These are phyloP conservation scores for Papilio protenor DNA, from an alignment of 2,888 invertebrate species.

Conservation along the genomic window DNA sequence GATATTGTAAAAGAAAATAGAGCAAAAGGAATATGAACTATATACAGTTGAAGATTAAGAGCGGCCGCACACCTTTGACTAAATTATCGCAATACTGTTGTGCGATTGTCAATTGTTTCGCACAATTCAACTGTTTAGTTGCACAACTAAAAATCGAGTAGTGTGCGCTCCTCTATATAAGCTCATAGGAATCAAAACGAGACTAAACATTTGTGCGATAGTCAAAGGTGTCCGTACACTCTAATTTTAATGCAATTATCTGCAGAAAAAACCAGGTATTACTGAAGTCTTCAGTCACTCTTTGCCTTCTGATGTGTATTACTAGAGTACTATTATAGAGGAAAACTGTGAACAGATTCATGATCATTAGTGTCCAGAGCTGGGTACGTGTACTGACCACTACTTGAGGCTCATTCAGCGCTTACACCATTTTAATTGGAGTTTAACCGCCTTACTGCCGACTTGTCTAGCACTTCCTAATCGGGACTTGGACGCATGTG, in stretches of 20 bases:
- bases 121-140: too few relatives aligned
- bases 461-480: conserved; percentile 4
- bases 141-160: too few relatives aligned
- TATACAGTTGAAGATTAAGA: background rate
- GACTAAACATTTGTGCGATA: too few relatives aligned
- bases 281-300: too few relatives aligned
- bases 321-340: background rate
- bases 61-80: too few relatives aligned
- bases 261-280: too few relatives aligned
- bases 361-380: conserved; percentile 11
- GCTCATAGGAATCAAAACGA: too few relatives aligned
- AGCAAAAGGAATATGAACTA: background rate
- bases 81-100: too few relatives aligned
- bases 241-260: background rate
- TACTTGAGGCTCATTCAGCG: conserved; percentile 23
- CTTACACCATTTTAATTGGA: conserved; percentile 29
- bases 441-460: background rate
- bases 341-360: background rate
- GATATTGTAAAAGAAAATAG: conserved; percentile 15
- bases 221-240: too few relatives aligned
- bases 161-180: too few relatives aligned
- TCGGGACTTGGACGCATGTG: conserved; percentile 14
- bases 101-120: too few relatives aligned
- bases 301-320: too few relatives aligned
- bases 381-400: background rate